Conservation (phyloP, 1,140 invertebrate species). For the Leptinotarsa texana region DNA sequence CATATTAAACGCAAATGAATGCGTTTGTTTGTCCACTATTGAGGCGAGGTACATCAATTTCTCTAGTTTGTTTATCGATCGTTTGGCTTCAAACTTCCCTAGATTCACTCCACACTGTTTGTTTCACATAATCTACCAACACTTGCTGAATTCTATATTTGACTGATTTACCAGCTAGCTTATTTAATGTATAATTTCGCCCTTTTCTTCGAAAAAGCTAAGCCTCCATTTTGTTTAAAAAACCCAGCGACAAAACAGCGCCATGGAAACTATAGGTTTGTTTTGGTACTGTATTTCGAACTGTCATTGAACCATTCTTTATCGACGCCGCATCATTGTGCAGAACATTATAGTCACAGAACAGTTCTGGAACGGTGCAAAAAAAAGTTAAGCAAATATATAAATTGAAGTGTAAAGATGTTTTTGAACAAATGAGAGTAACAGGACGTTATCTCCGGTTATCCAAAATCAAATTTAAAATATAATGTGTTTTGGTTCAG, state of each 20-base stretch:
- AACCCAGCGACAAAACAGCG: not conserved
- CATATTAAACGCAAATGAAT: not conserved
- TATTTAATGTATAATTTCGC: not conserved
- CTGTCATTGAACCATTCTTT: too few relatives aligned
- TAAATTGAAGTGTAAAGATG: too few relatives aligned
- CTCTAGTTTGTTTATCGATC: slow-evolving; percentile 23
- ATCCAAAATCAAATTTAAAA: too few relatives aligned
- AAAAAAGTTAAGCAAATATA: too few relatives aligned
- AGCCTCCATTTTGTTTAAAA: not conserved
- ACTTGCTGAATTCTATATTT: not conserved
- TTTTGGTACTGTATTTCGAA: too few relatives aligned
- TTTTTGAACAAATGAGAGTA: too few relatives aligned
- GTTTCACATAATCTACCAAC: slow-evolving; percentile 12
- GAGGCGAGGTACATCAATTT: slow-evolving; percentile 7
- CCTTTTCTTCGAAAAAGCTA: not conserved
- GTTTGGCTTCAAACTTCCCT: not conserved
- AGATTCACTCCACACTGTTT: slow-evolving; percentile 2
- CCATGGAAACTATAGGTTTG: not conserved
- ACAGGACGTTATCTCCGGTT: too few relatives aligned
- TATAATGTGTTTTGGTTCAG: too few relatives aligned
- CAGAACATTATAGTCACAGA: too few relatives aligned
- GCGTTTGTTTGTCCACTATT: slow-evolving; percentile 14
- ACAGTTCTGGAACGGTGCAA: too few relatives aligned
- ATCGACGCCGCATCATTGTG: too few relatives aligned
- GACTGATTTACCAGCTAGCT: not conserved